Base-by-base conservation (phyloP, 2,113 vertebrate species). In the Anolis sagrei region DNA sequence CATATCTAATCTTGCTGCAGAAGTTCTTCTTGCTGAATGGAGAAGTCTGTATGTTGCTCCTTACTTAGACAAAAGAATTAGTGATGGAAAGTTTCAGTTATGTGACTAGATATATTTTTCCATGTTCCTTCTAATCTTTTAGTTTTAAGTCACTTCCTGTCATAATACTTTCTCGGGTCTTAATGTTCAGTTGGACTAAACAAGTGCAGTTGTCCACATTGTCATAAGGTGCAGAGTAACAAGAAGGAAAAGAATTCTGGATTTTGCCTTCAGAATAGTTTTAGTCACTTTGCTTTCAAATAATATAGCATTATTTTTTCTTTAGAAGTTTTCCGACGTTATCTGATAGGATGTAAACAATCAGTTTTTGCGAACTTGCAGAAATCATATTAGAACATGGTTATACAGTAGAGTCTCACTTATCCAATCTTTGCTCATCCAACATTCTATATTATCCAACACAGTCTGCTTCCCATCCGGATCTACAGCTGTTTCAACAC, bases 341-440 rank as follows among this genome's bases (percentile, higher is more conserved):
- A 51, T 76, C 21, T 32, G 54, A 49, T 14, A 64, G 25, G 72
- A 36, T 54, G n/a, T 23, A 77, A 8, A 29, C 74, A 34, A 44
- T 64, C 23, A 51, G 29, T 23, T 64, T 78, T 62, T 74, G 25
- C 11, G 44, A 21, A 44, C 54, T 19, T 83, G 27, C 3, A 81
- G 66, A 69, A 49, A 34, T 34, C 7, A 23, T 25, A 51, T 36
- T 23, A 58, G 76, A 61, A 81, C 23, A 2, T 75, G 36, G 9
- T n/a, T 49, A 21, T 18, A 18, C 32, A n/a, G 44, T 2, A 68
- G 32, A 72, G 73, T n/a, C 32, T 72, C 23, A 78, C 4, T 54
- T 77, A 27, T 92, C 73, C 69, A 76, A 91, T 54, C 5, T 44
- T 5, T 44, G 39, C 39, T 44, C 5, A 44, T 44, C 39, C 39